Percentiles rank a stretch among this genome's conserved stretches.
Conservation (phyloP, 2,113 vertebrate genomes). For the Meleagris gallopavo region DNA sequence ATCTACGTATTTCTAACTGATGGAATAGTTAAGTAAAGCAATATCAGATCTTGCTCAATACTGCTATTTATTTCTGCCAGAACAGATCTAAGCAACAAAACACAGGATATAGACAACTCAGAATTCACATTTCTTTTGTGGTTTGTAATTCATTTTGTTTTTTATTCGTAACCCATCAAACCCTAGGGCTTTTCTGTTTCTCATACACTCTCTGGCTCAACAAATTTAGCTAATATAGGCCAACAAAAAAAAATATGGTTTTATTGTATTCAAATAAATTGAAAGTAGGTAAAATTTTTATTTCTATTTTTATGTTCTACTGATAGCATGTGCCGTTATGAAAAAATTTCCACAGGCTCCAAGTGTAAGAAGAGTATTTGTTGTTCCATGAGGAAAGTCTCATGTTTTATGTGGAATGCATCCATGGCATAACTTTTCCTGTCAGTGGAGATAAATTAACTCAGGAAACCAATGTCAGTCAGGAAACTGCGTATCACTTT, state of each 20-base stretch:
- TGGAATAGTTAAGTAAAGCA: not conserved
- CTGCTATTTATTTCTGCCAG: not conserved
- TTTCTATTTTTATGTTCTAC: not conserved
- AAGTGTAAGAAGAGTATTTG: not conserved
- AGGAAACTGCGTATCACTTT: not conserved
- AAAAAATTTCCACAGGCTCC: not conserved
- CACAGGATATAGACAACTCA: not conserved
- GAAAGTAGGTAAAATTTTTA: not conserved
- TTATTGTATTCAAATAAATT: not conserved
- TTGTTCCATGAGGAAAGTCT: not conserved
- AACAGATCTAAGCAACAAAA: not conserved
- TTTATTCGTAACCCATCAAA: not conserved
- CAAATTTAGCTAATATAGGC: not conserved
- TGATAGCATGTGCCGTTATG: not conserved
- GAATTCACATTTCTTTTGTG: not conserved
- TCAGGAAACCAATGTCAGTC: not conserved
- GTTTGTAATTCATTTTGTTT: not conserved
- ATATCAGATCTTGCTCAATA: not conserved
- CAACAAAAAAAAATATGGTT: not conserved
- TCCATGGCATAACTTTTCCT: not conserved
- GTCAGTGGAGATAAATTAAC: not conserved
- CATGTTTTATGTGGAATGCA: not conserved
- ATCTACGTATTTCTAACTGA: not conserved
- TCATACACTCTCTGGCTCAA: not conserved
- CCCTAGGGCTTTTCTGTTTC: not conserved